phyloP scores from a whole-genome alignment of 1,140 invertebrate genomes.

The Acyrthosiphon pisum region DNA sequence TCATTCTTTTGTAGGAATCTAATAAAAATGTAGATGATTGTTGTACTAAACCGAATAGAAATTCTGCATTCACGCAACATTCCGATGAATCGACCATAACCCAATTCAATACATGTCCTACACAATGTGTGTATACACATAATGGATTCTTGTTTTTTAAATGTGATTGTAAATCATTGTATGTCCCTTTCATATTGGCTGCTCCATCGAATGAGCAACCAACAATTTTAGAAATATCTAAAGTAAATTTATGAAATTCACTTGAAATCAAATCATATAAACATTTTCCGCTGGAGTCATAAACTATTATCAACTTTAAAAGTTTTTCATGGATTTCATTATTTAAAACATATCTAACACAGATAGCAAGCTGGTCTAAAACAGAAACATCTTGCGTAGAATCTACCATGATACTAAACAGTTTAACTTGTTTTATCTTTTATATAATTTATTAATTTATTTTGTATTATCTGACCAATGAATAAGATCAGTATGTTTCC shows the following conservation, averaged over 20 bases:
- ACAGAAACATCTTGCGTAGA: background rate
- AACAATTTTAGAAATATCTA: background rate
- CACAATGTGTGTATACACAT: background rate
- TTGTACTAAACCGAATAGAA: background rate
- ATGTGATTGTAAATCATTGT: background rate
- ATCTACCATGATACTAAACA: background rate
- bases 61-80: background rate
- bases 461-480: background rate
- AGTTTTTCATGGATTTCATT: background rate
- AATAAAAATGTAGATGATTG: background rate
- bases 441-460: background rate
- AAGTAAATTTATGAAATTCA: background rate
- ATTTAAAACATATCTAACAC: background rate
- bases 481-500: background rate
- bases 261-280: background rate
- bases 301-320: background rate
- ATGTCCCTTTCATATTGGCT: background rate
- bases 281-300: background rate
- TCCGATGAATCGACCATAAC: background rate
- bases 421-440: background rate
- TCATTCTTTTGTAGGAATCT: background rate
- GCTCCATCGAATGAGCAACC: background rate
- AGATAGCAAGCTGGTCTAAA: background rate
- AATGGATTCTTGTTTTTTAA: background rate
- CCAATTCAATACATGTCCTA: background rate